A percentile compares a stretch with the other conserved stretches of the same genome.
These are phyloP conservation scores for Struthidea cinerea DNA, from an alignment of 2,113 vertebrate genomes.

Conservation along the genomic window DNA sequence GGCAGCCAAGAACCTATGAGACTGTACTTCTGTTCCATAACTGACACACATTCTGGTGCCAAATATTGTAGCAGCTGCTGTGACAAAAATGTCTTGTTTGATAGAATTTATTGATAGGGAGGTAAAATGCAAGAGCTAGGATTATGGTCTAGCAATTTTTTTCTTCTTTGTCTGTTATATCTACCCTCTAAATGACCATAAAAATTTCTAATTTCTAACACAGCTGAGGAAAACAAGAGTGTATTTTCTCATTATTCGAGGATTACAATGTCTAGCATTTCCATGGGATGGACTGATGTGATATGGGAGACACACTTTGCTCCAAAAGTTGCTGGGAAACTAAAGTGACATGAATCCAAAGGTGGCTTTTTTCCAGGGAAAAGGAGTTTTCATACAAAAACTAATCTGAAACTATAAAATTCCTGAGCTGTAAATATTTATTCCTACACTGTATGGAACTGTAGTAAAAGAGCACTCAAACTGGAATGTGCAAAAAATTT, in stretches of 20 bases:
- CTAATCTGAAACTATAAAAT: not conserved
- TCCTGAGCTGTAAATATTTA: not conserved
- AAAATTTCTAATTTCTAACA: not conserved
- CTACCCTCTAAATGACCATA: not conserved
- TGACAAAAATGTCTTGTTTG: not conserved
- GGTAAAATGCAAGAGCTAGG: not conserved
- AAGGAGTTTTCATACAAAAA: not conserved
- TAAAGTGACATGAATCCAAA: not conserved
- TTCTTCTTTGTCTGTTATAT: not conserved
- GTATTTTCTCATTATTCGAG: not conserved
- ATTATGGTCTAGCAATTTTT: not conserved
- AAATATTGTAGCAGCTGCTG: not conserved
- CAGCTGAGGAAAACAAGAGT: not conserved
- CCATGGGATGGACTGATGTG: not conserved
- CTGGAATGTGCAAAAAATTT: not conserved
- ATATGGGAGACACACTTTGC: fast-evolving
- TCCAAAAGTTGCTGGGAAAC: not conserved
- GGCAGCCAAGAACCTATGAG: not conserved
- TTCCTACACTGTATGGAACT: not conserved
- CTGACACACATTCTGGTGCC: not conserved
- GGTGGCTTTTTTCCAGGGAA: not conserved
- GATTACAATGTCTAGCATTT: not conserved
- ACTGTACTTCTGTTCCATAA: not conserved
- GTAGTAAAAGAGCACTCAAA: not conserved
- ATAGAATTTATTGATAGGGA: not conserved